Percentiles rank a stretch among this genome's conserved stretches.
Conservation (phyloP, 2,888 invertebrate species). For the Drosophila nigricruria region DNA sequence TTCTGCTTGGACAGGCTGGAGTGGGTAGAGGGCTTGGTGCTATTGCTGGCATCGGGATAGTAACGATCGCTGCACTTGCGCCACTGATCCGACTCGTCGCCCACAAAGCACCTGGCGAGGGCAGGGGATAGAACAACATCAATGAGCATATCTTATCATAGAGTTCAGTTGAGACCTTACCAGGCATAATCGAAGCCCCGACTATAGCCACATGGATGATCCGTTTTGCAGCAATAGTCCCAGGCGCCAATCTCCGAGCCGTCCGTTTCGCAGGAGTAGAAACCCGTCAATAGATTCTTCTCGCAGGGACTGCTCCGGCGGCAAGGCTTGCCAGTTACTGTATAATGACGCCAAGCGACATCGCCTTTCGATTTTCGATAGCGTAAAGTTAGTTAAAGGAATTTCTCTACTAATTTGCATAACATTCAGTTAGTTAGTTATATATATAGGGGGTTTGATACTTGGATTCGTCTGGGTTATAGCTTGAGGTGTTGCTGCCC, state of each 20-base stretch:
- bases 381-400: conserved; percentile 68
- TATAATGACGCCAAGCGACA: conserved; percentile 90
- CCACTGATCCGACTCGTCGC: conserved; percentile 92
- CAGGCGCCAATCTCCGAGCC: conserved; percentile 89
- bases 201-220: conserved; percentile 93
- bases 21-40: conserved; percentile 67
- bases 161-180: conserved; percentile 85
- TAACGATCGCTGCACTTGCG: conserved; percentile 94
- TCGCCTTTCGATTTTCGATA: conserved; percentile 83
- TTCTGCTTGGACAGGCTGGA: conserved; percentile 85
- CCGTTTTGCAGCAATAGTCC: conserved; percentile 95
- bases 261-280: conserved; percentile 94
- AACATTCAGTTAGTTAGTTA: conserved; percentile 44
- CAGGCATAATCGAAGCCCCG: conserved; percentile 93
- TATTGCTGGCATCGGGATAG: conserved; percentile 87
- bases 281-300: conserved; percentile 91
- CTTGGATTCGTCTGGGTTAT: conserved; percentile 59
- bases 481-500: conserved; percentile 11
- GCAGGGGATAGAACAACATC: no score
- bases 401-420: conserved; percentile 21
- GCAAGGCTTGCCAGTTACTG: conserved; percentile 93
- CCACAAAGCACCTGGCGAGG: conserved; percentile 92
- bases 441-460: not conserved
- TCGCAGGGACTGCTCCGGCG: conserved; percentile 89
- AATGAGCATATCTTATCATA: conserved; percentile 9